Conservation (phyloP, 2,888 invertebrate genomes). For the Ectobius pallidus region DNA sequence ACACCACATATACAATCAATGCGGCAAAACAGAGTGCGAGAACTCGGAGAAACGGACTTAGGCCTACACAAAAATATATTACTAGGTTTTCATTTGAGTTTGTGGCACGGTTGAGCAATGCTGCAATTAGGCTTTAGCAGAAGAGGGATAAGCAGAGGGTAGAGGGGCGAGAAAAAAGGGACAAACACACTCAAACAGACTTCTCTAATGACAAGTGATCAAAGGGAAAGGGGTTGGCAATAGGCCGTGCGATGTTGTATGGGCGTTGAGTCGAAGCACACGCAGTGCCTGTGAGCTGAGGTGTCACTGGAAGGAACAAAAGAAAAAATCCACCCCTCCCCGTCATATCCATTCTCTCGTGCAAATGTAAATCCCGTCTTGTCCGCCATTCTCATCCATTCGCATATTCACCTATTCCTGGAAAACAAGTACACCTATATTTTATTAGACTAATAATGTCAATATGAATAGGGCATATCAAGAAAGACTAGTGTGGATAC, state of each 20-base stretch:
- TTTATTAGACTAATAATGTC: no score
- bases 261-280: not conserved
- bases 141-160: not conserved
- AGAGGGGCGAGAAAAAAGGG: not conserved
- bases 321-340: not conserved
- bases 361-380: not conserved
- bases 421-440: no score
- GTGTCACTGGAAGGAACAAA: constrained; percentile 1
- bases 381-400: not conserved
- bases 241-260: not conserved
- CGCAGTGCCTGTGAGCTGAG: not conserved
- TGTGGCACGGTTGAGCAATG: constrained; percentile 10
- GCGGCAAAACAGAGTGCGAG: constrained; percentile 5
- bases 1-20: constrained; percentile 25
- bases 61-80: no score
- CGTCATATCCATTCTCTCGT: no score
- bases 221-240: constrained; percentile 28
- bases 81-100: no score
- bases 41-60: no score
- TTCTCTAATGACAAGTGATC: constrained; percentile 35
- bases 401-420: no score
- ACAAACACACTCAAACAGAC: constrained; percentile 1
- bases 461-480: no score
- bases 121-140: constrained; percentile 7
- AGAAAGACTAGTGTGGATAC: no score